These are phyloP conservation scores for Melanargia galathea DNA, from an alignment of 2,888 invertebrate genomes.

Conservation along the genomic window DNA sequence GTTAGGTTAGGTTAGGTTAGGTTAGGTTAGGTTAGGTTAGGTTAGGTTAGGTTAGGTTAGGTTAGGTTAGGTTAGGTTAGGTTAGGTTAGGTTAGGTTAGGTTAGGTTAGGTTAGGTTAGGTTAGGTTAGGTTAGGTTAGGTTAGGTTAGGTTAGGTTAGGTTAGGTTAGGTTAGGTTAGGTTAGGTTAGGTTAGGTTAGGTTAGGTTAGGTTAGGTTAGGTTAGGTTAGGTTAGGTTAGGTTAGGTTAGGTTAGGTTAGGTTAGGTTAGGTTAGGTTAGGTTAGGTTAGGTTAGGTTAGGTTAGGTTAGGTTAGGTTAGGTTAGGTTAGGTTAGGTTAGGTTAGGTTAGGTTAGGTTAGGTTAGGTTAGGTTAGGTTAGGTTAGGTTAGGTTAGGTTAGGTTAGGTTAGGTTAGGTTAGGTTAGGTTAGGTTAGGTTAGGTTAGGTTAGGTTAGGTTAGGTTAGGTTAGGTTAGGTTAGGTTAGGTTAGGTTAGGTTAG, in stretches of 20 bases:
- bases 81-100: slow-evolving; percentile 28
- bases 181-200: slow-evolving; percentile 30
- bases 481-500: too few species aligned
- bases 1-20: slow-evolving; percentile 28
- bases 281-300: slow-evolving; percentile 33
- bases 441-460: too few species aligned
- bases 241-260: slow-evolving; percentile 31
- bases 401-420: too few species aligned
- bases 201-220: slow-evolving; percentile 33
- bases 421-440: too few species aligned
- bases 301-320: too few species aligned
- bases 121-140: slow-evolving; percentile 28
- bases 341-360: too few species aligned
- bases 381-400: too few species aligned
- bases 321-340: too few species aligned
- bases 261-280: slow-evolving; percentile 32
- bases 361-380: too few species aligned
- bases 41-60: slow-evolving; percentile 28
- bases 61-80: slow-evolving; percentile 28
- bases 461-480: too few species aligned
- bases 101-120: slow-evolving; percentile 28
- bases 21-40: slow-evolving; percentile 16
- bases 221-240: slow-evolving; percentile 33
- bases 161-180: slow-evolving; percentile 19
- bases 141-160: slow-evolving; percentile 29